phyloP scores from a whole-genome alignment of 1,140 invertebrate species.

The Neodiprion virginianus region DNA sequence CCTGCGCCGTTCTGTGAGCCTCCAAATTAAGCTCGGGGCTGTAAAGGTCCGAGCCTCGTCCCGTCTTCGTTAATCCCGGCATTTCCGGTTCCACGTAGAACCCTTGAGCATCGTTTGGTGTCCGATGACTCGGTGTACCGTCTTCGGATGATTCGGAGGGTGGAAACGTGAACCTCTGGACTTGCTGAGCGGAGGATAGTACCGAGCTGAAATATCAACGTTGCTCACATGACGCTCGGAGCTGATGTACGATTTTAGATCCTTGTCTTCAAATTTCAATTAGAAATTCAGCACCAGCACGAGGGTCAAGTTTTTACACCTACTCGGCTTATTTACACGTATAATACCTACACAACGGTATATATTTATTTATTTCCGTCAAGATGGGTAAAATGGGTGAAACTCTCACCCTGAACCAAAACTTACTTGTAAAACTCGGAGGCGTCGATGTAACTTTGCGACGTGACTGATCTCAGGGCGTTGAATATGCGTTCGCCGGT shows the following conservation, averaged over 20 bases:
- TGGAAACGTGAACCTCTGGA: conserved; percentile 44
- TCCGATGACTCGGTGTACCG: neutral
- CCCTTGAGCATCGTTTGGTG: neutral
- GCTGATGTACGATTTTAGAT: too few species aligned
- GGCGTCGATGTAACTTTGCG: conserved; percentile 57
- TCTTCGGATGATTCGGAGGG: conserved; percentile 25
- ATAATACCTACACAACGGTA: too few species aligned
- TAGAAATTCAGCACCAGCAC: too few species aligned
- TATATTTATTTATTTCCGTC: too few species aligned
- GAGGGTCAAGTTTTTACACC: too few species aligned
- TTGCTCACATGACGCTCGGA: neutral
- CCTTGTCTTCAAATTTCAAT: too few species aligned
- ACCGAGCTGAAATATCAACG: conserved; percentile 42
- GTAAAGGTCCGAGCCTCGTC: conserved; percentile 51
- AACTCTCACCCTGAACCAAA: conserved; percentile 3
- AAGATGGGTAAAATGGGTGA: neutral
- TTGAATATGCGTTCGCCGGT: conserved; percentile 59
- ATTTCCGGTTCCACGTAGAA: conserved; percentile 30
- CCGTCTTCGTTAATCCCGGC: conserved; percentile 37
- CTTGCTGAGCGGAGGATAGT: conserved; percentile 48
- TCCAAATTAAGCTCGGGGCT: conserved; percentile 57
- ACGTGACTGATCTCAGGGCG: conserved; percentile 51
- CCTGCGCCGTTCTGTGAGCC: conserved; percentile 56
- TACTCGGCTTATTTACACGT: too few species aligned
- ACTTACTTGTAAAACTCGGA: conserved; percentile 58